Base-by-base conservation (phyloP, 2,113 vertebrate genomes). In the Serilophus lunatus region DNA sequence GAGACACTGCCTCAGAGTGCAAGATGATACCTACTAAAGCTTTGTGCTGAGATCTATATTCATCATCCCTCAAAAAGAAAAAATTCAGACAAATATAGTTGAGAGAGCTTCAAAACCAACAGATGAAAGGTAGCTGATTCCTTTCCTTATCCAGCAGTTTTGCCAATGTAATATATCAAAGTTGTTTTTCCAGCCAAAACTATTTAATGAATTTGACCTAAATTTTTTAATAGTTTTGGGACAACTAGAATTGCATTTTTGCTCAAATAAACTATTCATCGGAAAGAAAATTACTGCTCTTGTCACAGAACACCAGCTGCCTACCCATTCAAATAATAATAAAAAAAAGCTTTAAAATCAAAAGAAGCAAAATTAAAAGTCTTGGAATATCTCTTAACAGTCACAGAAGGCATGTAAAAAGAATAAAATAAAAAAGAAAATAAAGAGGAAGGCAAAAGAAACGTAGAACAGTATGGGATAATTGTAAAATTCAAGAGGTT, bases 401-500 rank as follows among this genome's bases (percentile, higher is more conserved):
- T 88, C 88, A 88, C 79, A 96, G 93, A 97, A 96, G 25, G 93
- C 90, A 92, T 92, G 78, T 72, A 92, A 94, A 94, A 92, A 84
- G 91, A 92, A 68, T 74, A 83, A 81, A 81, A 16, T 74, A 78
- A 78, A 42, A 49, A 82, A 59, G 16, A 86, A 86, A 89, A 66
- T 12, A 86, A 78, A n/a, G 28, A 92, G 31, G 23, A 86, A 94
- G 54, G 88, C 72, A 95, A 92, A 95, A 94, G 87, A 95, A 94
- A 64, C 25, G 85, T 80, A 71, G 56, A 87, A 86, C 69, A 93
- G 69, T 93, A 90, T 65, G 80, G 49, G 72, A 81, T 92, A 95
- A 96, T 95, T 95, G 88, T 93, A 94, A 88, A 96, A 86, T 88
- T 97, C n/a, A 29, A 95, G 94, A 96, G 92, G 88, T 96, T 97